phyloP scores from a whole-genome alignment of 2,797 vertebrate genomes.

The Menidia menidia region DNA sequence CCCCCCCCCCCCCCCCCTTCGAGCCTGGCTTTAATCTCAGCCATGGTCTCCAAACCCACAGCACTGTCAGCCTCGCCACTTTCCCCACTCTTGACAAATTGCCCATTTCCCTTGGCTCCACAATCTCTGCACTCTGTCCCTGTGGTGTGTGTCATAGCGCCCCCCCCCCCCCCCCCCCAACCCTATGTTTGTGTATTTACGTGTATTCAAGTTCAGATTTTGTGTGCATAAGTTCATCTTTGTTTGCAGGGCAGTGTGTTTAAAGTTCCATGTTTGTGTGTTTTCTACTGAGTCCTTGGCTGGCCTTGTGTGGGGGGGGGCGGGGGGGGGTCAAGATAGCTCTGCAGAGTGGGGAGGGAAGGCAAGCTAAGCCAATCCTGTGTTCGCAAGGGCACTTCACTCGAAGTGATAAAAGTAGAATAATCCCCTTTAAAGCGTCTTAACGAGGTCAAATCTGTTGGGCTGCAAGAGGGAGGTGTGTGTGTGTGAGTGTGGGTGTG shows the following conservation, averaged over 20 bases:
- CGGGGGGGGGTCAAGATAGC: constrained; percentile 64
- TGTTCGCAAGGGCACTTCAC: constrained; percentile 80
- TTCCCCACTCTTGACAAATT: constrained; percentile 78
- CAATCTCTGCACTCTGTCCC: constrained; percentile 64
- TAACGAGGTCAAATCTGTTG: constrained; percentile 82
- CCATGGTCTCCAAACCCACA: constrained; percentile 73
- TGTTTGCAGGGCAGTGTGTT: constrained; percentile 44
- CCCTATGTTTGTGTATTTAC: constrained; percentile 42
- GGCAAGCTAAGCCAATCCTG: constrained; percentile 65
- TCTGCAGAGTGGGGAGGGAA: constrained; percentile 50
- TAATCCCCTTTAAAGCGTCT: constrained; percentile 83
- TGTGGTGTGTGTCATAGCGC: constrained; percentile 33
- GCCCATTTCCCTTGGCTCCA: constrained; percentile 75
- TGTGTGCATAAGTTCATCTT: constrained; percentile 36
- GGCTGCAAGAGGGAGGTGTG: constrained; percentile 50
- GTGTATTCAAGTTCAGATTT: constrained; percentile 16
- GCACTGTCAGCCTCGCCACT: constrained; percentile 69
- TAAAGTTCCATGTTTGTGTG: constrained; percentile 64
- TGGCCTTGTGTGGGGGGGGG: constrained; percentile 53
- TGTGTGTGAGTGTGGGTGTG: constrained; percentile 38
- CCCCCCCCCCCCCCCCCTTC: constrained; percentile 50
- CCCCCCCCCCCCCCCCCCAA: constrained; percentile 24
- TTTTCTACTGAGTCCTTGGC: constrained; percentile 57
- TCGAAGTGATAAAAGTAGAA: constrained; percentile 83
- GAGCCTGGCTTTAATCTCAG: constrained; percentile 79